Evolutionary conservation across 2,113 vertebrate species (phyloP), one percentile per base, ranked within the genome.

Genomic region (Mormyrus lacerda): DNA sequence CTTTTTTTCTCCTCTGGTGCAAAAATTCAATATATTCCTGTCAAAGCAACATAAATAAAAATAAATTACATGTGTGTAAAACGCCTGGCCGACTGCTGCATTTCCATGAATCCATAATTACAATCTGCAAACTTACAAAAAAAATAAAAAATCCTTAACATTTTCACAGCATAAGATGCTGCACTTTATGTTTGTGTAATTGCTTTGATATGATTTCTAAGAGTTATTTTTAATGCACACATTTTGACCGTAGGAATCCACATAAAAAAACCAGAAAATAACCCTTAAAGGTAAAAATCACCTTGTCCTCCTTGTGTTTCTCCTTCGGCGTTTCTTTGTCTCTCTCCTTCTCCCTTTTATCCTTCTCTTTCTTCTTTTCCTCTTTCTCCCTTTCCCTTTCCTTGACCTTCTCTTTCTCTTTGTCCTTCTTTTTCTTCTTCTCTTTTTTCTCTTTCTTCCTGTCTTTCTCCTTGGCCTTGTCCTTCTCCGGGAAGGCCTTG

Each of bases 361-460:
- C 61, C 85, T 91, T 93, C 87, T 94, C 91, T 7, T 83, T 83
- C 79, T 83, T 42, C 7, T 92, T 92, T 89, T 91, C 93, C 87
- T 94, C 91, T 89, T 91, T 93, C 87, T 94, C 91, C 39, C 42
- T 94, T 86, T 97, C 96, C 87, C 95, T 95, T 58, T 96, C 95
- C 87, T 96, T 97, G 86, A 96, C 97, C 92, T 96, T 97, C 87
- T 97, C 97, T 44, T 96, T 96, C 90, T 98, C 98, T 79, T 98
- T 97, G 79, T 99, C 97, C 35, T 99, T 98, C 92, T 98, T 97
- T 93, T 99, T 99, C 92, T 99, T 98, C 93, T 99, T 99, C 92
- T 99, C 97, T 90, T 99, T 97, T 93, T 99, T 99, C 91, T 97
- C 97, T 61, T 99, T 98, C 92, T 97, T 98, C 93, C 98, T 98